Conservation (phyloP, 2,113 vertebrate genomes). For the Phoenicopterus ruber region DNA sequence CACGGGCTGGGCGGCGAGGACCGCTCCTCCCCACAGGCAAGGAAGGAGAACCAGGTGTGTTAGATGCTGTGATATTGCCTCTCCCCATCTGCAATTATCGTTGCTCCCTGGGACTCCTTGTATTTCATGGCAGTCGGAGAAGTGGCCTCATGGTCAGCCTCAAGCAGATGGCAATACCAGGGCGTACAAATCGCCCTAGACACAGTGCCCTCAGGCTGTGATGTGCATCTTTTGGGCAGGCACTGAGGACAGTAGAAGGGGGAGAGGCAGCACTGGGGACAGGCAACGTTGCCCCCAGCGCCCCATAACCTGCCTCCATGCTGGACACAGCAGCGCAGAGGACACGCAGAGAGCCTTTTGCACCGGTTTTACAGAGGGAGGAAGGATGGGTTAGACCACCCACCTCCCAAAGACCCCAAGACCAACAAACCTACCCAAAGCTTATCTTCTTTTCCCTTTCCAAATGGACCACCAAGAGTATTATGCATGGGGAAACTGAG, state of each 20-base stretch:
- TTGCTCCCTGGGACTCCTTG: neutral
- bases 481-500: neutral
- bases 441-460: neutral
- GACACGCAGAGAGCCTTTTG: neutral
- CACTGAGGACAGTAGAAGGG: neutral
- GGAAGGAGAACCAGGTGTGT: neutral
- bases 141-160: neutral
- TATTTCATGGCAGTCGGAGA: neutral
- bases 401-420: neutral
- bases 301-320: neutral
- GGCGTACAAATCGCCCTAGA: neutral
- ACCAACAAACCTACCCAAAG: neutral
- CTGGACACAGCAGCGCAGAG: neutral
- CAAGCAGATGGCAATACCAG: neutral
- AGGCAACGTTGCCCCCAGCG: fast-evolving
- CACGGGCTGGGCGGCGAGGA: fast-evolving
- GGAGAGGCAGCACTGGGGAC: neutral
- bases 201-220: neutral
- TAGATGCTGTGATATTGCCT: neutral
- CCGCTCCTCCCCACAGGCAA: neutral
- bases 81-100: fast-evolving
- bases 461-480: neutral
- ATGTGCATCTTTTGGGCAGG: neutral
- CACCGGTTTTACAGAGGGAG: neutral
- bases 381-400: neutral